Percentiles rank a stretch among this genome's conserved stretches.
These are phyloP conservation scores for Wiebesia pumilae DNA, from an alignment of 1,140 invertebrate genomes.

Conservation along the genomic window DNA sequence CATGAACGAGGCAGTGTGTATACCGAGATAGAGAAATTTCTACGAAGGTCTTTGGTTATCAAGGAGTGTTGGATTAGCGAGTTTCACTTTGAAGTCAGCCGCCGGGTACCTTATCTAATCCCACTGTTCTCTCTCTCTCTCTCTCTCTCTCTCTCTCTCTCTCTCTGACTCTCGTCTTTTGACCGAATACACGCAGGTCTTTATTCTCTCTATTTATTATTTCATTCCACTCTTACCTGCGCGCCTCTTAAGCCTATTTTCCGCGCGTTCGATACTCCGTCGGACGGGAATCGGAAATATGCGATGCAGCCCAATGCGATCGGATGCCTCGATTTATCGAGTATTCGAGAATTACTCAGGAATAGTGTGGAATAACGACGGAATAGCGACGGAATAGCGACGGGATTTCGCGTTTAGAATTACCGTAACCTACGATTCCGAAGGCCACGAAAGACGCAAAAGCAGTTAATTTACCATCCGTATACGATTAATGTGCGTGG, in stretches of 20 bases:
- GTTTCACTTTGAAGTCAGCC: slow-evolving; percentile 67
- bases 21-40: slow-evolving; percentile 52
- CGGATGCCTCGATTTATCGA: no score
- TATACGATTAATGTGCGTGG: background rate
- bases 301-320: no score
- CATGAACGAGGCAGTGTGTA: background rate
- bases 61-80: slow-evolving; percentile 67
- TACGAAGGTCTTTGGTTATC: slow-evolving; percentile 66
- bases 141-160: slow-evolving; percentile 40
- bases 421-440: background rate
- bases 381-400: no score
- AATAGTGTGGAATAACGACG: no score
- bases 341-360: no score
- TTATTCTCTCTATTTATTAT: slow-evolving; percentile 37
- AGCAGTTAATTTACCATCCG: background rate
- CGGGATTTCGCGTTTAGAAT: no score
- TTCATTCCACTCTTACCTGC: background rate
- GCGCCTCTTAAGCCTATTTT: background rate
- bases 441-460: no score
- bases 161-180: slow-evolving; percentile 55
- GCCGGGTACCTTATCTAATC: slow-evolving; percentile 68
- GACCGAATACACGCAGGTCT: slow-evolving; percentile 52
- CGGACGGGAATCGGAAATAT: background rate
- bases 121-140: slow-evolving; percentile 38
- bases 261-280: background rate